Base-by-base conservation (phyloP, 2,888 invertebrate genomes). In the Tromatobia lineatoria region DNA sequence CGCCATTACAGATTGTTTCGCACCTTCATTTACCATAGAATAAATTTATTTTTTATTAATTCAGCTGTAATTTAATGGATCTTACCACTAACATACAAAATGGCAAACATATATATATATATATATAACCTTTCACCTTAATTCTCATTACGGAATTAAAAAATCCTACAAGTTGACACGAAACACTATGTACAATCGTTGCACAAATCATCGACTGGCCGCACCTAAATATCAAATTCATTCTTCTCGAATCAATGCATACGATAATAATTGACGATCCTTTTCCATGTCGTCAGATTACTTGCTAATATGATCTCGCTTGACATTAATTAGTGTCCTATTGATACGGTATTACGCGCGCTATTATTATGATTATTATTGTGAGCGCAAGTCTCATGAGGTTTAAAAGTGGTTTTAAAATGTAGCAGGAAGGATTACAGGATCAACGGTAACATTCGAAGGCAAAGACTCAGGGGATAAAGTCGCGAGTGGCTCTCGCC, bases 361-460 rank as follows among this genome's bases (percentile, higher is more conserved):
- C 52, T 67, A 2, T 73, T 66, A n/a, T 66, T n/a, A 64, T 76
- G 29, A 47, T 64, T 13, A 59, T 81, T 25, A 59, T 52, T 34
- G 6, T 57, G 42, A 13, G 13, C 18, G 42, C 45, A 3, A 69
- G 29, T 29, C 52, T 29, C 52, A 20, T n/a, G 20, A 13, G 54
- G 71, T n/a, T 38, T 52, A 29, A 74, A 71, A 70, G 67, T 57
- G 38, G n/a, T 59, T 29, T 79, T 71, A 38, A 78, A 78, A 81
- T 73, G 76, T 78, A 64, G 78, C 78, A 64, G 45, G 66, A 47
- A 45, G 79, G 84, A 85, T 85, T 81, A 85, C 78, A 34, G 78
- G 81, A 85, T 81, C 78, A 81, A 59, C 64, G 57, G 29, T 66
- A 54, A 54, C 61, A 64, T 59, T 67, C 42, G 15, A 77, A 47